These are phyloP conservation scores for Neomorphus geoffroyi DNA, from an alignment of 2,797 vertebrate species.

Conservation along the genomic window DNA sequence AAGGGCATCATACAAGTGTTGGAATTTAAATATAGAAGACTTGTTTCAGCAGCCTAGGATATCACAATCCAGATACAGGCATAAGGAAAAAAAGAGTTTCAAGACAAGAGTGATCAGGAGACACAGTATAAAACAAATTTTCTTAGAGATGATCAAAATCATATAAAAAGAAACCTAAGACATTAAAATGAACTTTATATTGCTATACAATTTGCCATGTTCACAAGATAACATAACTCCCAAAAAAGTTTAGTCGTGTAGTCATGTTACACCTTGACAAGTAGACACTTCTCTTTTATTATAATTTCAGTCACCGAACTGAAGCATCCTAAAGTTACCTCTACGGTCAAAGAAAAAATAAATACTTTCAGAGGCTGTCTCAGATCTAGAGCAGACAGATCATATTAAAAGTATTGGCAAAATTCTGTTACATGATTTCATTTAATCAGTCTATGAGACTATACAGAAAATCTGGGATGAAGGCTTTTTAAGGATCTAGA, in stretches of 20 bases:
- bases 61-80: neutral
- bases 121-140: neutral
- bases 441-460: neutral
- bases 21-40: neutral
- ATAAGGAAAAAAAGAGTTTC: neutral
- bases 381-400: neutral
- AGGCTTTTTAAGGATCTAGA: neutral
- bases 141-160: neutral
- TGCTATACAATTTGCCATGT: neutral
- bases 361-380: neutral
- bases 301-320: neutral
- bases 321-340: neutral
- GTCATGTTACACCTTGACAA: neutral
- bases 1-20: neutral
- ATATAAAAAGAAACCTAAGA: neutral
- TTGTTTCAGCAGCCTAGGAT: neutral
- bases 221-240: neutral
- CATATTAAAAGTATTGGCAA: neutral
- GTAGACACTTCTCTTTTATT: neutral
- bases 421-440: neutral
- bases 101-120: neutral
- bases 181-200: neutral
- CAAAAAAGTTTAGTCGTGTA: neutral
- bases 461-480: neutral
- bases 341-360: neutral